Conservation (phyloP, 2,113 vertebrate species). For the Cepphus grylle region DNA sequence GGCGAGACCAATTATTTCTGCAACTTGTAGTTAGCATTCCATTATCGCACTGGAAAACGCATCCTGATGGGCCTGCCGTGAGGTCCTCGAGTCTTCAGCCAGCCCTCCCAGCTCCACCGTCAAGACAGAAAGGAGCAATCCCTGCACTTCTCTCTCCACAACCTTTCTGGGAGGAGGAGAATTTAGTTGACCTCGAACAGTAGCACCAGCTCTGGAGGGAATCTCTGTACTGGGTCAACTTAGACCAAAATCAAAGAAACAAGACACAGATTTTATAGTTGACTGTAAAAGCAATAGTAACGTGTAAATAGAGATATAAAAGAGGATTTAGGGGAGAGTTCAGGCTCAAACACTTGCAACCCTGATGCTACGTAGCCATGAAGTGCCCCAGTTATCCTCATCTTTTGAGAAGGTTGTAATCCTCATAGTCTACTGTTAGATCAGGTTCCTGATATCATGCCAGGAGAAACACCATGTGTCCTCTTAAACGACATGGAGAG, state of each 20-base stretch:
- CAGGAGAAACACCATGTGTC: not conserved
- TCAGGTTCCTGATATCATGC: not conserved
- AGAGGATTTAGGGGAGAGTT: not conserved
- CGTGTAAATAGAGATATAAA: too few species aligned
- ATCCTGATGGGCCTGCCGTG: not conserved
- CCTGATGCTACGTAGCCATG: too few species aligned
- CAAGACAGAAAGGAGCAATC: not conserved
- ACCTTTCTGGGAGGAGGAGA: not conserved
- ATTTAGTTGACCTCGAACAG: not conserved
- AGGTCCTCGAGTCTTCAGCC: not conserved
- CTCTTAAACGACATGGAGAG: not conserved
- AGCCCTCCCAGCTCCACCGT: not conserved
- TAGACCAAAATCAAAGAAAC: not conserved
- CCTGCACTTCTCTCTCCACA: not conserved
- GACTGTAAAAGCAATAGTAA: not conserved
- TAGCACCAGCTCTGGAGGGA: not conserved
- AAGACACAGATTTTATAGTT: not conserved
- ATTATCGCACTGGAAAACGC: not conserved
- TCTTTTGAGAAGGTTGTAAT: not conserved
- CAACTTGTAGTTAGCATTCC: not conserved
- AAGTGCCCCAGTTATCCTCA: not conserved
- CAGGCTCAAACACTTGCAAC: not conserved
- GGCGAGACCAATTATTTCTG: not conserved
- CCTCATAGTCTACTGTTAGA: too few species aligned
- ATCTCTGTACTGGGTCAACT: not conserved